These are phyloP conservation scores for Oligia latruncula DNA, from an alignment of 2,888 invertebrate genomes.

Conservation along the genomic window DNA sequence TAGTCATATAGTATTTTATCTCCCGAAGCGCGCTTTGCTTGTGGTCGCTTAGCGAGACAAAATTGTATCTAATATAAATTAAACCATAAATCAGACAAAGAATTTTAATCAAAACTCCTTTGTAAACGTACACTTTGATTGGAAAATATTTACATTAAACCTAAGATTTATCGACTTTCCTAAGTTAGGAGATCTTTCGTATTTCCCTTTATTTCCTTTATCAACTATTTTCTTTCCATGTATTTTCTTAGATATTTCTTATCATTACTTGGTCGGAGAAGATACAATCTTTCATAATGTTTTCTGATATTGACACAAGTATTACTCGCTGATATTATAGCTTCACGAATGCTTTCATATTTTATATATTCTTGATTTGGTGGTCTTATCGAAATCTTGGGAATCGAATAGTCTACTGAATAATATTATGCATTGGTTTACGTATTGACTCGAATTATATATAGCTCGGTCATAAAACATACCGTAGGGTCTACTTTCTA, in stretches of 20 bases:
- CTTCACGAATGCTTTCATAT: conserved; percentile 40
- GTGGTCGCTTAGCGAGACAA: neutral
- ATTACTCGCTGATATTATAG: conserved; percentile 54
- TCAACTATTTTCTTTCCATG: conserved; percentile 35
- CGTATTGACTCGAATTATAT: neutral
- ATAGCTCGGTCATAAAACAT: neutral
- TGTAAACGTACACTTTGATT: conserved; percentile 1
- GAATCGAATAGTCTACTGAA: conserved; percentile 17
- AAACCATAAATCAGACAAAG: neutral
- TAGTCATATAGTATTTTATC: neutral
- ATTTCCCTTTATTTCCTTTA: conserved; percentile 27
- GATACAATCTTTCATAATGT: conserved; percentile 60
- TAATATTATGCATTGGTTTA: conserved; percentile 39
- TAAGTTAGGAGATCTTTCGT: conserved; percentile 9
- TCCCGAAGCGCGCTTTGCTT: neutral
- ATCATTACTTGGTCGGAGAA: conserved; percentile 40
- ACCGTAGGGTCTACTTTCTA: neutral
- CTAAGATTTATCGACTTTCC: neutral
- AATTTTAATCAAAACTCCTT: conserved; percentile 12
- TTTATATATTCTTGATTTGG: conserved; percentile 49
- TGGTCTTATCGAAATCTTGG: conserved; percentile 32
- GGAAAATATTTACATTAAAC: conserved; percentile 5
- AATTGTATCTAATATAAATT: neutral
- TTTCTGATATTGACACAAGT: conserved; percentile 60
- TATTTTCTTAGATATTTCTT: conserved; percentile 44